These are phyloP conservation scores for Danaus melanippus DNA, from an alignment of 1,140 invertebrate genomes.

Conservation along the genomic window DNA sequence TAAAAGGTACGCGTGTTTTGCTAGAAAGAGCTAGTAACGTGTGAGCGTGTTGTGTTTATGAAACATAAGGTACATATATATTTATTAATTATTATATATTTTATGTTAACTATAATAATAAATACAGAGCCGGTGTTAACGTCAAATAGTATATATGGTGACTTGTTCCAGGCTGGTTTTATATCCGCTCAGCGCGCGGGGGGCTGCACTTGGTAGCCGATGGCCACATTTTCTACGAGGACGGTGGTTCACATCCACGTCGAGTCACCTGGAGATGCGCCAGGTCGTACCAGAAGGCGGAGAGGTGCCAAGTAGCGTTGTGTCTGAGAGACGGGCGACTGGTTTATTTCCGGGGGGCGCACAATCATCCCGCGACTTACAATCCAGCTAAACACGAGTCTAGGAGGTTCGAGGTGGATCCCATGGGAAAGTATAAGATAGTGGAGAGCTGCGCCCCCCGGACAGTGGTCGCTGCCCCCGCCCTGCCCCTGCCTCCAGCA, in stretches of 20 bases:
- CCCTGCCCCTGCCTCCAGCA: conserved; percentile 34
- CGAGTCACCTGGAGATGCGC: conserved; percentile 68
- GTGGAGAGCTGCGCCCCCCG: conserved; percentile 41
- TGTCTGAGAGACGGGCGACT: conserved; percentile 62
- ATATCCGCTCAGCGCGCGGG: conserved; percentile 64
- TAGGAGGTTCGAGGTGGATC: conserved; percentile 63
- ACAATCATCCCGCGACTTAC: conserved; percentile 66
- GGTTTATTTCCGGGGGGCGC: conserved; percentile 61
- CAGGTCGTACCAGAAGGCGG: conserved; percentile 65
- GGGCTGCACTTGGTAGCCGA: conserved; percentile 63
- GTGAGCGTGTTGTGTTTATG: too few species aligned
- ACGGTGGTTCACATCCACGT: conserved; percentile 62
- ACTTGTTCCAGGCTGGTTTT: conserved; percentile 66
- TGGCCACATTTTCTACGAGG: conserved; percentile 69
- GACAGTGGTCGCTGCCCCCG: conserved; percentile 21
- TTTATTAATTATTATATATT: too few species aligned
- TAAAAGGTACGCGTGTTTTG: background rate
- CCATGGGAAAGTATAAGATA: conserved; percentile 70
- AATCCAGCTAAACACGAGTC: conserved; percentile 65
- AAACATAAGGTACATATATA: too few species aligned
- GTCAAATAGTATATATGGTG: conserved; percentile 12
- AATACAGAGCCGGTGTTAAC: too few species aligned
- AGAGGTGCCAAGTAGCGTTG: conserved; percentile 64
- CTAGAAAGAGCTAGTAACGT: too few species aligned
- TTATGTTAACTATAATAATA: too few species aligned